Evolutionary conservation across 2,797 vertebrate species (phyloP).

Genomic region (Mormyrops attenuatus): DNA sequence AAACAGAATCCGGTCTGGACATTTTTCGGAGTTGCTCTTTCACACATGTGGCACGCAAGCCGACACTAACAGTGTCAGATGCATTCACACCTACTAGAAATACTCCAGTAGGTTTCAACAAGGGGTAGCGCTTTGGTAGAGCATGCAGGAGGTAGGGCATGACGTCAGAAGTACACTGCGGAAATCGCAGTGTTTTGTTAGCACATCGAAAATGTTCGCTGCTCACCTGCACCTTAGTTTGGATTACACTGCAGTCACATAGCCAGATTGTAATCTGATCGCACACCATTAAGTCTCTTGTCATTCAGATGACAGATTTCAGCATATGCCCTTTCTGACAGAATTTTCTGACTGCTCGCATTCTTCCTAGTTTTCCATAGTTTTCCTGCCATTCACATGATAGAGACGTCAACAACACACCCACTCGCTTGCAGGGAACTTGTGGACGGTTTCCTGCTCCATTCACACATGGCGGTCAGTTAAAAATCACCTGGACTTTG

Average conservation of each 20-base stretch:
- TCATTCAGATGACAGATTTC: neutral
- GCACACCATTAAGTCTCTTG: neutral
- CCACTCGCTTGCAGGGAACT: neutral
- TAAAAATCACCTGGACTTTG: neutral
- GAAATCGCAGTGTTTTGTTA: neutral
- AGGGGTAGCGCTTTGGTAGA: neutral
- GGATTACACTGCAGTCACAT: neutral
- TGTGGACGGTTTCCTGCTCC: neutral
- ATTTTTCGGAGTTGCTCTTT: neutral
- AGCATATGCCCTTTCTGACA: neutral
- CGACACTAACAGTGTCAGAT: neutral
- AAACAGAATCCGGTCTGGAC: neutral
- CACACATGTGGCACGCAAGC: neutral
- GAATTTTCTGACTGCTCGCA: neutral
- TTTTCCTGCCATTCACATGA: neutral
- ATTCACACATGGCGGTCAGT: neutral
- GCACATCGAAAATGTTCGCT: neutral
- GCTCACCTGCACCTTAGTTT: neutral
- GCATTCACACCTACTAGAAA: neutral
- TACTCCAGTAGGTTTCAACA: neutral
- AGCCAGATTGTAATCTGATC: neutral
- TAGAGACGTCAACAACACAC: neutral
- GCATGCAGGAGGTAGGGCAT: neutral
- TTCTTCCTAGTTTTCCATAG: neutral
- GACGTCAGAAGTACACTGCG: neutral